Percentiles rank a stretch among this genome's conserved stretches.
Conservation (phyloP, 2,797 vertebrate species). For the Siniperca scherzeri region DNA sequence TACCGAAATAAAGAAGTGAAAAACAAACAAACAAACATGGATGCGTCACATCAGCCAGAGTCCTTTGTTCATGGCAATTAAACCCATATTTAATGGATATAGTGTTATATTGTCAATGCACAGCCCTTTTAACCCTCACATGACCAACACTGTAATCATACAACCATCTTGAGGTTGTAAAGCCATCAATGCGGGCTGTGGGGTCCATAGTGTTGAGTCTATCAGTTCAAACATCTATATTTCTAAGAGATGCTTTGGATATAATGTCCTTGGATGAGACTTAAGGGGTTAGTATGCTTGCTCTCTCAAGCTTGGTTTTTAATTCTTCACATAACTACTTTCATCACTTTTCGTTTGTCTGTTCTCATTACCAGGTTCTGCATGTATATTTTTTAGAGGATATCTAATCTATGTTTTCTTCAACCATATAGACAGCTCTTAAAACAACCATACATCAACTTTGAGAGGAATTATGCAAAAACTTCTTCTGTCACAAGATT, state of each 20-base stretch:
- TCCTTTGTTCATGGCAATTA: too few relatives aligned
- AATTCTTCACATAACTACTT: not conserved
- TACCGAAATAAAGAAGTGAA: not conserved
- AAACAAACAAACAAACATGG: not conserved
- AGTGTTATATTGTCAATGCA: not conserved
- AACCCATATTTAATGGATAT: not conserved
- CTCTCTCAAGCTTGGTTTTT: not conserved
- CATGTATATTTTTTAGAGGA: not conserved
- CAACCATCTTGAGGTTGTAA: too few relatives aligned
- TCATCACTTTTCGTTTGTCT: too few relatives aligned
- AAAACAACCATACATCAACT: not conserved
- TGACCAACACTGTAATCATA: too few relatives aligned
- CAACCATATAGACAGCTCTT: not conserved
- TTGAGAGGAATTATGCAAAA: not conserved
- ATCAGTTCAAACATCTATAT: too few relatives aligned
- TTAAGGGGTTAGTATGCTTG: too few relatives aligned
- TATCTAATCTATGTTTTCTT: not conserved
- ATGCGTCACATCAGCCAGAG: too few relatives aligned
- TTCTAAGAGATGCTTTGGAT: too few relatives aligned
- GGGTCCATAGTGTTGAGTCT: too few relatives aligned
- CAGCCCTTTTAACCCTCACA: too few relatives aligned
- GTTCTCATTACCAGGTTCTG: not conserved
- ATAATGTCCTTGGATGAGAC: too few relatives aligned
- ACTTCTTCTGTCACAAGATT: not conserved
- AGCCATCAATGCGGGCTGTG: too few relatives aligned